Evolutionary conservation across 2,888 invertebrate genomes (phyloP), one percentile per base, ranked within the genome.

Genomic region (Drosophila mimetica): DNA sequence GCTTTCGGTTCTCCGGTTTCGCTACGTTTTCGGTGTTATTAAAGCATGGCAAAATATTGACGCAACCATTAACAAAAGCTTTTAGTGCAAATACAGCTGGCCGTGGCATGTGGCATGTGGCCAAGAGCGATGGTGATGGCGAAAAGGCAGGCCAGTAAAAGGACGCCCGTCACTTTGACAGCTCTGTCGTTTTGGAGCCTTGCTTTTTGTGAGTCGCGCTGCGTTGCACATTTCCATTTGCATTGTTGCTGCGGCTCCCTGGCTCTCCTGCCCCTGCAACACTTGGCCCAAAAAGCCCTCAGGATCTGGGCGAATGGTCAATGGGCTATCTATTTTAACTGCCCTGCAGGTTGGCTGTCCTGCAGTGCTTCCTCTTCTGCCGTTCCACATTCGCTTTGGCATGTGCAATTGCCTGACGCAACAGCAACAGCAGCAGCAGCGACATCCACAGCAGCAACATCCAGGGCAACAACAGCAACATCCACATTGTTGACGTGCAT

Each of bases 61-160:
- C 75, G 86, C 63, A 48, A 41, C 69, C 74, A 82, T 84, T 80
- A 82, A 76, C 81, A 82, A 86, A 82, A 83, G 86, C 82, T 86
- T 80, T 82, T 82, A 82, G 77, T 75, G 66, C 69, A 80, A 59
- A 70, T 74, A 71, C 37, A 53, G 71, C 70, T 67, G 60, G 52
- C 76, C 60, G 37, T 70, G 80, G 58, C 83, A 73, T 64, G 60
- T 61, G 53, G 51, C 25, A 25, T 6, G 22, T 22, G 22, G 22
- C 5, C 5, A 5, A 22, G 22, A 22, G 22, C 42, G 54, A 53
- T 9, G 30, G 41, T 39, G 48, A 48, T 30, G 37, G 37, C 60
- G 8, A 46, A 47, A 34, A 46, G 39, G 28, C 25, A 61, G 50
- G 37, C 41, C 46, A 54, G 25, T 8, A 34, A 59, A 60, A 32